Conservation (phyloP, 1,140 invertebrate species). For the Drosophila navojoa region DNA sequence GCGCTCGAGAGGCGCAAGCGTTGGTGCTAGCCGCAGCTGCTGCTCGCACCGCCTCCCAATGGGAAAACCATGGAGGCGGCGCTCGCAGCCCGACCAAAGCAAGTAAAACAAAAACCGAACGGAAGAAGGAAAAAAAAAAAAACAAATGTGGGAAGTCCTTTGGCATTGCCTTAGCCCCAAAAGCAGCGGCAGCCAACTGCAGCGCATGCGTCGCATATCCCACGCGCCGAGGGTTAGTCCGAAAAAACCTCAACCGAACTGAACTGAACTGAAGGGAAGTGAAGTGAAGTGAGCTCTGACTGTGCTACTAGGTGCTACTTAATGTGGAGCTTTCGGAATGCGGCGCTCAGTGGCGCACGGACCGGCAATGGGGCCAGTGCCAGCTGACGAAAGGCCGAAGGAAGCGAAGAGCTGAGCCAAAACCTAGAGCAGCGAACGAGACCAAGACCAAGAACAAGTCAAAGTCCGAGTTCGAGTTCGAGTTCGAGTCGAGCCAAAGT, state of each 20-base stretch:
- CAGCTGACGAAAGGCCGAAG: not conserved
- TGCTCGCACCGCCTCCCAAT: conserved; percentile 64
- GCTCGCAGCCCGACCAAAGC: conserved; percentile 18
- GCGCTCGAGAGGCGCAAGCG: conserved; percentile 75
- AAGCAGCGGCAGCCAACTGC: not conserved
- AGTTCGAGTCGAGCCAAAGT: too few species aligned
- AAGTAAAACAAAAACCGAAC: conserved; percentile 21
- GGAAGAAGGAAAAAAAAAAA: too few species aligned
- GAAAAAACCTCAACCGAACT: conserved; percentile 27
- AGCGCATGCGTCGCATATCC: conserved; percentile 31
- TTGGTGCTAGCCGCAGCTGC: conserved; percentile 50
- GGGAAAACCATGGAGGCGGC: conserved; percentile 67
- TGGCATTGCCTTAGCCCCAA: conserved; percentile 6
- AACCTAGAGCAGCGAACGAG: not conserved
- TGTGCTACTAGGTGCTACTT: conserved; percentile 58
- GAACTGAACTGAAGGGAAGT: not conserved
- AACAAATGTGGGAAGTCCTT: conserved; percentile 60
- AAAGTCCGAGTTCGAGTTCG: too few species aligned
- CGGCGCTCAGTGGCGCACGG: conserved; percentile 62
- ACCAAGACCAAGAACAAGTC: too few species aligned
- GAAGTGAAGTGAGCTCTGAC: not conserved
- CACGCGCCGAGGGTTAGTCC: conserved; percentile 36
- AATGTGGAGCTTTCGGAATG: conserved; percentile 69
- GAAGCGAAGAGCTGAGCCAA: not conserved
- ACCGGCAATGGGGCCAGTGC: conserved; percentile 44